phyloP scores from a whole-genome alignment of 2,888 invertebrate genomes.

The Acleris holmiana region DNA sequence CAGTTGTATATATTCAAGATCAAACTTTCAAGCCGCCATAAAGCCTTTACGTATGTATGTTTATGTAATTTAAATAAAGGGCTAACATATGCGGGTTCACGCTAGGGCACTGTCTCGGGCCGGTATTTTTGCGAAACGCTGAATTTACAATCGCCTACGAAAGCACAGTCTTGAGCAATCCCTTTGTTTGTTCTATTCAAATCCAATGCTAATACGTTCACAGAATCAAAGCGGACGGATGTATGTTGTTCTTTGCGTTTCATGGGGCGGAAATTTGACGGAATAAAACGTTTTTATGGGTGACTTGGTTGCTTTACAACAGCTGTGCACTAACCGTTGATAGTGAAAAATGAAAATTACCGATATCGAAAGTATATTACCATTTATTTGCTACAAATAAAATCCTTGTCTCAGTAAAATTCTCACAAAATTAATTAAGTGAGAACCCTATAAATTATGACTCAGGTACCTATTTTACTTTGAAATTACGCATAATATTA shows the following conservation, averaged over 20 bases:
- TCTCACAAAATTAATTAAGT: no score
- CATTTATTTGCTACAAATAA: no score
- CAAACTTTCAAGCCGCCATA: constrained; percentile 20
- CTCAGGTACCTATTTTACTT: no score
- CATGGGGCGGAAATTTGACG: constrained; percentile 70
- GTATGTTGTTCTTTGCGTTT: constrained; percentile 74
- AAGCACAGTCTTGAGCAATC: constrained; percentile 81
- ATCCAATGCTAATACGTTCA: constrained; percentile 82
- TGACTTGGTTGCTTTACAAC: neutral
- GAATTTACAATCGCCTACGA: constrained; percentile 82
- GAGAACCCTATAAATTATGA: no score
- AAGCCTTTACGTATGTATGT: constrained; percentile 35
- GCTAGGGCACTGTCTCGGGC: constrained; percentile 48
- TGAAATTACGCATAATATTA: no score
- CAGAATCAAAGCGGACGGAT: constrained; percentile 79
- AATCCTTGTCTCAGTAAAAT: no score
- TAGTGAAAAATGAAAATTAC: no score
- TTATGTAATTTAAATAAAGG: constrained; percentile 31
- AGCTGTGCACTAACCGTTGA: no score
- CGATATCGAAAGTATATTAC: no score
- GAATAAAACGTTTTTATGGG: constrained; percentile 59
- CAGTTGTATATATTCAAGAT: constrained; percentile 32
- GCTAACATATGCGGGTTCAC: constrained; percentile 33
- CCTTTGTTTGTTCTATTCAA: constrained; percentile 84
- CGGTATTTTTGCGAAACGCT: constrained; percentile 77